phyloP scores from a whole-genome alignment of 2,888 invertebrate species.

The Tromatobia lineatoria region DNA sequence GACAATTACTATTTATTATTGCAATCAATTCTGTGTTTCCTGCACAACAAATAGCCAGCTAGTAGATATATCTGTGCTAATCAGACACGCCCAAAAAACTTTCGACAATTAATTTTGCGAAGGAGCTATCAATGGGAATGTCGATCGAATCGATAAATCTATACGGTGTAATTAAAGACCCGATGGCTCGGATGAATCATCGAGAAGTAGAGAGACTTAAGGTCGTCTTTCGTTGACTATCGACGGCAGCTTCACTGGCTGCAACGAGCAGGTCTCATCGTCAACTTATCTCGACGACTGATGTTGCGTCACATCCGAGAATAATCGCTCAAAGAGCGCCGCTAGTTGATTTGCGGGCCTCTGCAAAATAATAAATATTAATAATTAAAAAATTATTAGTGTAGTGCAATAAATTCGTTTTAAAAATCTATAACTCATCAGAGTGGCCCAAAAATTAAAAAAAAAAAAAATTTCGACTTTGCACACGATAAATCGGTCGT shows the following conservation, averaged over 20 bases:
- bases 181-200: slow-evolving; percentile 61
- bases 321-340: slow-evolving; percentile 53
- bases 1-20: too few species aligned
- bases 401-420: too few species aligned
- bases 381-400: slow-evolving; percentile 1
- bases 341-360: slow-evolving; percentile 14
- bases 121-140: slow-evolving; percentile 19
- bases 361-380: slow-evolving; percentile 7
- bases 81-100: slow-evolving; percentile 27
- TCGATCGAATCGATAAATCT: slow-evolving; percentile 29
- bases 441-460: neutral
- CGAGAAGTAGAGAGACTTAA: slow-evolving; percentile 44
- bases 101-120: slow-evolving; percentile 19
- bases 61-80: neutral
- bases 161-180: slow-evolving; percentile 31
- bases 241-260: slow-evolving; percentile 42
- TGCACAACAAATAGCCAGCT: neutral
- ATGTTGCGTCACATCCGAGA: slow-evolving; percentile 58
- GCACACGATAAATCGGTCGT: too few species aligned
- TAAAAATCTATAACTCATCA: too few species aligned
- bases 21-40: too few species aligned
- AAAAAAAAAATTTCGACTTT: too few species aligned
- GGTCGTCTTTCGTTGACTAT: slow-evolving; percentile 53
- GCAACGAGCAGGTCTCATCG: slow-evolving; percentile 49
- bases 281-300: slow-evolving; percentile 47